Conservation (phyloP, 2,797 vertebrate species). For the Erpetoichthys calabaricus region DNA sequence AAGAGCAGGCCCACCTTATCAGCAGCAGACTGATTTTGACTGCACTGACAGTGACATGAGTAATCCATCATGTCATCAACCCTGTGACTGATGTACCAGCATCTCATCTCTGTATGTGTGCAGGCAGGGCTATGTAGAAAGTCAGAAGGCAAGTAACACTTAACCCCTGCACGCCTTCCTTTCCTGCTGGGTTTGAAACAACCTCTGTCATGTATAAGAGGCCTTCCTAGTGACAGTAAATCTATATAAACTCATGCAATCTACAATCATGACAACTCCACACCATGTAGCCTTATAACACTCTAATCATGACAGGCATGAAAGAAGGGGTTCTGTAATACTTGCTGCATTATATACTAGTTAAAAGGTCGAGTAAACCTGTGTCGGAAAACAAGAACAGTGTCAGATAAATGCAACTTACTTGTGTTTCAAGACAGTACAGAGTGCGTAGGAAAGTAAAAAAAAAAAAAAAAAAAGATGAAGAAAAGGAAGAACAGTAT, state of each 20-base stretch:
- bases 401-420: no score
- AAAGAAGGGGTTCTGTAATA: constrained; percentile 34
- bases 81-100: constrained; percentile 42
- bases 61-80: constrained; percentile 73
- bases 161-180: constrained; percentile 51
- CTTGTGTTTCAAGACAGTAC: no score
- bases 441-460: no score
- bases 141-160: constrained; percentile 57
- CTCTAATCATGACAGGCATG: constrained; percentile 42
- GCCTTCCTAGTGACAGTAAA: constrained; percentile 58
- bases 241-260: constrained; percentile 56
- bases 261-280: constrained; percentile 49
- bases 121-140: constrained; percentile 40
- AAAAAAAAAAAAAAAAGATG: no score
- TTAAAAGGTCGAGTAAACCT: constrained; percentile 24
- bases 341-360: constrained; percentile 26
- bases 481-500: no score
- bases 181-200: constrained; percentile 40
- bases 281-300: constrained; percentile 41
- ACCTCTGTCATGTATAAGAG: constrained; percentile 51
- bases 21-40: constrained; percentile 53
- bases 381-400: constrained; percentile 6
- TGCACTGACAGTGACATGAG: constrained; percentile 61
- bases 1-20: constrained; percentile 52
- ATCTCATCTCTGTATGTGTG: constrained; percentile 48